phyloP scores from a whole-genome alignment of 2,797 vertebrate genomes.

The Acipenser ruthenus region DNA sequence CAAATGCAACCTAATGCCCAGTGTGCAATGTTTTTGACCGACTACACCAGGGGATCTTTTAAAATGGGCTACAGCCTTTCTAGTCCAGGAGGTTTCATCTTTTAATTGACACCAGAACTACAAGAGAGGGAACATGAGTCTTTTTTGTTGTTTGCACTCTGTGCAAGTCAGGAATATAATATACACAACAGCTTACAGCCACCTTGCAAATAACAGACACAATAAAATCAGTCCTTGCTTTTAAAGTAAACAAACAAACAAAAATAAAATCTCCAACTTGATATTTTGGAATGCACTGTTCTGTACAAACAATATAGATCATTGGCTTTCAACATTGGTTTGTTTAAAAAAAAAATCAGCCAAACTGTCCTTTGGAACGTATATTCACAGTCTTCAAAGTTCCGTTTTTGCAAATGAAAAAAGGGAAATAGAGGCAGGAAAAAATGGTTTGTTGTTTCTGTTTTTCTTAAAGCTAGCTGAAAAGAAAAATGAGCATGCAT shows the following conservation, averaged over 20 bases:
- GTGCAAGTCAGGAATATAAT: slow-evolving; percentile 55
- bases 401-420: slow-evolving; percentile 80
- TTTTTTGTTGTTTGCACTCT: slow-evolving; percentile 33
- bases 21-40: slow-evolving; percentile 69
- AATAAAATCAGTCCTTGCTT: slow-evolving; percentile 66
- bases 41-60: slow-evolving; percentile 60
- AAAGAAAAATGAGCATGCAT: slow-evolving; percentile 83
- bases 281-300: slow-evolving; percentile 80
- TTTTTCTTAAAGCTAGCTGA: slow-evolving; percentile 83
- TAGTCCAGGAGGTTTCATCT: slow-evolving; percentile 48
- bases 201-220: slow-evolving; percentile 55
- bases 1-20: slow-evolving; percentile 48
- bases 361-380: slow-evolving; percentile 82
- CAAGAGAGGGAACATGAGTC: slow-evolving; percentile 47
- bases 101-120: slow-evolving; percentile 46
- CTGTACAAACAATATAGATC: slow-evolving; percentile 75
- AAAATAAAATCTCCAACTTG: slow-evolving; percentile 55
- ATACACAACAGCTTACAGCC: slow-evolving; percentile 71
- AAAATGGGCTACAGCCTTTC: slow-evolving; percentile 60
- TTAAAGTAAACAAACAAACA: slow-evolving; percentile 49
- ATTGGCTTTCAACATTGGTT: slow-evolving; percentile 79
- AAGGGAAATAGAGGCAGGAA: slow-evolving; percentile 57
- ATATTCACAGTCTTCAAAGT: slow-evolving; percentile 95
- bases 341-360: slow-evolving; percentile 53
- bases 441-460: slow-evolving; percentile 74